These are phyloP conservation scores for Ricordea florida DNA, from an alignment of 92 coral and sea anemone species.

Conservation along the genomic window DNA sequence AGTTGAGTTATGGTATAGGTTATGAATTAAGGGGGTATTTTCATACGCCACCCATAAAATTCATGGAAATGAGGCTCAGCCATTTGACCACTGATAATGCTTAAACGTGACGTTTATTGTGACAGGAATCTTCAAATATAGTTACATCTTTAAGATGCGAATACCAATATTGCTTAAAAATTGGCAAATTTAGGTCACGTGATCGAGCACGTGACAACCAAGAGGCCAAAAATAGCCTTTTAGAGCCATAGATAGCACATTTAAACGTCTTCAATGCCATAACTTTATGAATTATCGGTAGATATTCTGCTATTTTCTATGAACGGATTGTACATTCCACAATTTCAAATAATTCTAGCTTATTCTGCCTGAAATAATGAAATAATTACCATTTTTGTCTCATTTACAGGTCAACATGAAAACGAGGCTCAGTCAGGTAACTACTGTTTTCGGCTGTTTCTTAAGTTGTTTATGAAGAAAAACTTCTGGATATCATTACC, in stretches of 20 bases:
- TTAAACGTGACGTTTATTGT: conserved; percentile 28
- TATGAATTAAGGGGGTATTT: conserved; percentile 29
- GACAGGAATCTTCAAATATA: conserved; percentile 17
- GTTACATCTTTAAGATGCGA: conserved; percentile 33
- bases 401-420: conserved; percentile 9
- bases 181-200: conserved; percentile 33
- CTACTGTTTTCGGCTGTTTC: conserved; percentile 3
- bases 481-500: conserved; percentile 19
- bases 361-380: conserved; percentile 5
- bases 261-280: conserved; percentile 3
- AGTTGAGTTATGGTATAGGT: conserved; percentile 41
- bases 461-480: conserved; percentile 16
- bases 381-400: neutral
- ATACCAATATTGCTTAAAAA: conserved; percentile 12
- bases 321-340: conserved; percentile 22
- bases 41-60: conserved; percentile 25
- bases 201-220: conserved; percentile 23
- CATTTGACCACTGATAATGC: conserved; percentile 35
- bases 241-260: conserved; percentile 6
- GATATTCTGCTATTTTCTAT: conserved; percentile 29
- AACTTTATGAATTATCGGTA: conserved; percentile 18
- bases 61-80: conserved; percentile 38
- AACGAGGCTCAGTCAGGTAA: conserved; percentile 23
- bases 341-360: conserved; percentile 39
- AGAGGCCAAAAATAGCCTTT: conserved; percentile 10